Conservation (phyloP, 2,113 vertebrate species). For the Sander vitreus region DNA sequence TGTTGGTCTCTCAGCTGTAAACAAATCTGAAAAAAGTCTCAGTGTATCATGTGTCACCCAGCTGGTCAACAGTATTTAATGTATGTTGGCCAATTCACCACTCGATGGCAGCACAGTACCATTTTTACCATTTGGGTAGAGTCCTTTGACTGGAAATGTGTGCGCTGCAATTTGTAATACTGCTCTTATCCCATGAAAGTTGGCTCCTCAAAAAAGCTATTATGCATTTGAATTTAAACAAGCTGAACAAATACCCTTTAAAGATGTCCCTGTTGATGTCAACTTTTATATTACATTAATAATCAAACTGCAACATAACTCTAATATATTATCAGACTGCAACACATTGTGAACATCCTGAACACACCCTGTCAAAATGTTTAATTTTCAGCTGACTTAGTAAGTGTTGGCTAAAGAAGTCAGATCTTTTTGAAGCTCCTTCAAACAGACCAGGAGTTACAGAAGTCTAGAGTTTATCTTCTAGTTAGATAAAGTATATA, state of each 20-base stretch:
- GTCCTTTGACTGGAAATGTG: background rate
- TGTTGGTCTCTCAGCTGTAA: background rate
- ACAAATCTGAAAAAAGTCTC: background rate
- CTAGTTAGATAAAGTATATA: background rate
- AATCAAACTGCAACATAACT: background rate
- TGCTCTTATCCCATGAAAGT: background rate
- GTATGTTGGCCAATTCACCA: constrained; percentile 4
- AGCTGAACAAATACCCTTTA: background rate
- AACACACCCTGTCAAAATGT: background rate
- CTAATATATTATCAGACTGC: too few relatives aligned
- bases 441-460: background rate
- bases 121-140: background rate
- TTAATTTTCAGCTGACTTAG: background rate
- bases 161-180: background rate
- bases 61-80: background rate
- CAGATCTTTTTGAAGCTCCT: background rate
- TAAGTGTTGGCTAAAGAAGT: background rate
- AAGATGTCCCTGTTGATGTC: background rate
- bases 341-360: background rate
- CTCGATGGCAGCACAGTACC: constrained; percentile 55
- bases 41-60: background rate
- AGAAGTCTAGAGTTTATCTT: background rate
- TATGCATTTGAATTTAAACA: background rate
- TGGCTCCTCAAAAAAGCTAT: background rate
- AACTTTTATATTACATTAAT: background rate